Evolutionary conservation across 2,797 vertebrate species (phyloP).

Genomic region (Phoeniculus purpureus): DNA sequence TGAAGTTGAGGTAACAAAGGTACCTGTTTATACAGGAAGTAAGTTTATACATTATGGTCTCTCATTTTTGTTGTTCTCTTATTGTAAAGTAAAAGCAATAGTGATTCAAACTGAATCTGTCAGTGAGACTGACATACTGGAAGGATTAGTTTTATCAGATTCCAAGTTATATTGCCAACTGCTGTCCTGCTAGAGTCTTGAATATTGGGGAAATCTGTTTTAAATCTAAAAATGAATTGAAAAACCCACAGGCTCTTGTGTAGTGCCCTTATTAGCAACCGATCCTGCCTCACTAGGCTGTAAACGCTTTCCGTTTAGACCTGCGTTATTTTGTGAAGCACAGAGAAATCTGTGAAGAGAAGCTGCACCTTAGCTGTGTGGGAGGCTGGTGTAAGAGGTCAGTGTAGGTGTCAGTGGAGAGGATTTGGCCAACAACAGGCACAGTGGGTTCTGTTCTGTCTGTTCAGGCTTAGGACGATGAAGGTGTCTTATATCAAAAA

Average conservation of each 20-base stretch:
- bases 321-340: neutral
- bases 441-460: conserved; percentile 39
- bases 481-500: conserved; percentile 27
- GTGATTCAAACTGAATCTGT: neutral
- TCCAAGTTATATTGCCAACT: neutral
- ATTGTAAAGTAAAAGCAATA: neutral
- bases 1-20: neutral
- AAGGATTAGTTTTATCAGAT: neutral
- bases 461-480: conserved; percentile 3
- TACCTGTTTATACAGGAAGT: neutral
- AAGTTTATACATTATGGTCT: neutral
- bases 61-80: neutral
- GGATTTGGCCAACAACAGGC: conserved; percentile 16
- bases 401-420: neutral
- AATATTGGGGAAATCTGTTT: conserved; percentile 11
- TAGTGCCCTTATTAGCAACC: neutral
- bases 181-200: neutral
- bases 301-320: neutral
- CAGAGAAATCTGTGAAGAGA: neutral
- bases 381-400: neutral
- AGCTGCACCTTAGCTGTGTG: neutral
- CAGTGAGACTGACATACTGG: neutral
- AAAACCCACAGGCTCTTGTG: neutral
- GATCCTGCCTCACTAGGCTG: neutral
- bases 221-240: neutral